phyloP scores from a whole-genome alignment of 1,140 invertebrate species.

The Protaetia brevitarsis region DNA sequence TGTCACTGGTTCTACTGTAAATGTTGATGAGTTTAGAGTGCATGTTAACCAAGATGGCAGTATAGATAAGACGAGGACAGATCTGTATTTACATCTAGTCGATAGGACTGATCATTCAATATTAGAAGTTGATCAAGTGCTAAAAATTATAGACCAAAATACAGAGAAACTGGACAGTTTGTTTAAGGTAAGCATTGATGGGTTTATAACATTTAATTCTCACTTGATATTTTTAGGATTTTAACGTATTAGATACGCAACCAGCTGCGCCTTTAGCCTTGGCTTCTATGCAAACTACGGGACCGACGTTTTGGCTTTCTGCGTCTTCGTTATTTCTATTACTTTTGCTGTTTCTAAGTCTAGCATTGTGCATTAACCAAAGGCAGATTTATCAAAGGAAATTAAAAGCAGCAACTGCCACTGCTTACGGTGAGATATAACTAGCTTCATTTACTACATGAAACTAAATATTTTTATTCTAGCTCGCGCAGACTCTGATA shows the following conservation, averaged over 20 bases:
- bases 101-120: conserved; percentile 87
- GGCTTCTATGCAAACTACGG: conserved; percentile 51
- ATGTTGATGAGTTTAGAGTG: conserved; percentile 88
- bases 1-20: conserved; percentile 87
- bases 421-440: conserved; percentile 72
- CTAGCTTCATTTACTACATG: background rate
- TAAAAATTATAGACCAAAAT: conserved; percentile 84
- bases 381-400: conserved; percentile 77
- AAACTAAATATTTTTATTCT: conserved; percentile 28
- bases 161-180: conserved; percentile 83
- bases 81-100: conserved; percentile 90
- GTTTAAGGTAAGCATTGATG: conserved; percentile 66
- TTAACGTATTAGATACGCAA: conserved; percentile 85
- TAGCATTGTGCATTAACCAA: conserved; percentile 79
- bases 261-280: conserved; percentile 66
- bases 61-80: conserved; percentile 91
- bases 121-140: conserved; percentile 79
- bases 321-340: conserved; percentile 76
- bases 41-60: conserved; percentile 90
- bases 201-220: conserved; percentile 6
- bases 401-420: conserved; percentile 90
- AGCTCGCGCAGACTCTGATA: conserved; percentile 67
- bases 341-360: conserved; percentile 71
- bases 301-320: conserved; percentile 71
- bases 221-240: conserved; percentile 57